Evolutionary conservation across 2,797 vertebrate genomes (phyloP), one percentile per base, ranked within the genome.

Genomic region (Moxostoma hubbsi): DNA sequence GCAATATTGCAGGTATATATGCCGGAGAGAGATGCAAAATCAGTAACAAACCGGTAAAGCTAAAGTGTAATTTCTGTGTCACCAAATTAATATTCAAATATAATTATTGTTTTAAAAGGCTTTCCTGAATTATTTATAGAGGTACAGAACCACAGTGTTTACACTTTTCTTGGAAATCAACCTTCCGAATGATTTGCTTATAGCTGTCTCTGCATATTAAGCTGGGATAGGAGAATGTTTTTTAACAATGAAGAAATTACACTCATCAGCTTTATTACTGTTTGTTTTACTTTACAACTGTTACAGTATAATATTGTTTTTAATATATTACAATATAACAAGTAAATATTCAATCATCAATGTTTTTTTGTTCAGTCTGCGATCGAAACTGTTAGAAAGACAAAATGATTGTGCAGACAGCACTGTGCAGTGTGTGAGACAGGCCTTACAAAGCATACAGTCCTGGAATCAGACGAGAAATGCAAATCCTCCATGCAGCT

Each of bases 1-100:
- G 66, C 87, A 93, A 54, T 89, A 91, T n/a, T 87, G 91, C 90
- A 91, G 93, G 94, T 94, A 85, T 1, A 8, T 43, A 11, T 47
- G 24, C 16, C 18, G 5, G 5, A 67, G 16, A 9, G 18, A 13
- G 6, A 9, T 43, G 7, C 6, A 4, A 16, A 73, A 24, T 61
- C 0, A 36, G 7, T 59, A 59, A 49, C 59, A 11, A 46, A 12
- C 9, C 24, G 10, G 5, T 70, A 46, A 13, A 54, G 12, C 9
- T 36, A 36, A 36, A 36, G 36, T 36, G 36, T 36, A 3, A 36
- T 36, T 36, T 36, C 36, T 36, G 36, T 36, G 36, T 36, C 36
- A 36, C 36, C 36, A 36, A 36, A 5, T 36, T 36, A 36, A 36
- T 36, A 36, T 36, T 36, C 3, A 36, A 36, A 36, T 4, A 36